These are phyloP conservation scores for Antheraea pernyi DNA, from an alignment of 1,140 invertebrate genomes.

Conservation along the genomic window DNA sequence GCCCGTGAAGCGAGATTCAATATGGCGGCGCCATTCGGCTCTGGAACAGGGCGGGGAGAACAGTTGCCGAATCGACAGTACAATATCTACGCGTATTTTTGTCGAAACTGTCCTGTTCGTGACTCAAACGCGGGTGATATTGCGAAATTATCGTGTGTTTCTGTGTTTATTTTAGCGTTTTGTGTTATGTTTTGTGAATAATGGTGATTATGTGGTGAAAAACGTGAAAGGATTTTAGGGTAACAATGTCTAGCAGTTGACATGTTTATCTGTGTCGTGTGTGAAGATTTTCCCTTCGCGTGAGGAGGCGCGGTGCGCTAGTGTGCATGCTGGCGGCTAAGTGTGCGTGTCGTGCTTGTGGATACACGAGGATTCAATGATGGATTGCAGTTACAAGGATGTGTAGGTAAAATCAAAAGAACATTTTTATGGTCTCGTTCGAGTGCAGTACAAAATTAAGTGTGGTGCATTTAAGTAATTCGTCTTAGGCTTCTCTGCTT, in stretches of 20 bases:
- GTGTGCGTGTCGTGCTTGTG: conserved; percentile 63
- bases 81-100: conserved; percentile 73
- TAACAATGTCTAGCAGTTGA: conserved; percentile 78
- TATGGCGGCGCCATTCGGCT: conserved; percentile 76
- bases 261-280: conserved; percentile 79
- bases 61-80: conserved; percentile 71
- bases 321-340: conserved; percentile 58
- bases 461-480: not conserved
- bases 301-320: conserved; percentile 67
- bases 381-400: conserved; percentile 76
- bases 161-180: conserved; percentile 65
- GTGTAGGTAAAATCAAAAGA: conserved; percentile 71
- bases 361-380: conserved; percentile 68
- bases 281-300: conserved; percentile 79
- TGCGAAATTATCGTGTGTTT: conserved; percentile 70
- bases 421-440: conserved; percentile 39
- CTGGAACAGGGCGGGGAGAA: conserved; percentile 75
- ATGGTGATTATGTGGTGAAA: conserved; percentile 72
- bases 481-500: not conserved
- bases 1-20: conserved; percentile 59
- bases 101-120: conserved; percentile 63
- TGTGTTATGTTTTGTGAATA: conserved; percentile 69
- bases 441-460: conserved; percentile 24
- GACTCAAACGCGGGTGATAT: conserved; percentile 72
- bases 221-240: conserved; percentile 74